Evolutionary conservation across 1,140 invertebrate genomes (phyloP).

Genomic region (Caerostris darwini): DNA sequence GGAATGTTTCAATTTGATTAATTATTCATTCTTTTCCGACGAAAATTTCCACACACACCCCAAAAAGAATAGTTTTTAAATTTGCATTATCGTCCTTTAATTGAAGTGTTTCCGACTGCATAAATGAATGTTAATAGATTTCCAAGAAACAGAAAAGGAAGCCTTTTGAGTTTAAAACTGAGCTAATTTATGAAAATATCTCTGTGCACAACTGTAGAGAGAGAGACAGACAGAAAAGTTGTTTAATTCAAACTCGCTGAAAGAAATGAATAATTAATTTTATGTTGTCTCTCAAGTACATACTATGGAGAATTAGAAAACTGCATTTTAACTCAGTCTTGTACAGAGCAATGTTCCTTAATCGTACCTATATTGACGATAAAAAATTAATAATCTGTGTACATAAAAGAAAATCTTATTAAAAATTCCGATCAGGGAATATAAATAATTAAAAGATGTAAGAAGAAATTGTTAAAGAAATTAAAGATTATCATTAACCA

Average conservation of each 20-base stretch:
- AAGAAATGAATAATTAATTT: slow-evolving; percentile 1
- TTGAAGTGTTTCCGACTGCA: slow-evolving; percentile 5
- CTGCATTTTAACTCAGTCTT: too few species aligned
- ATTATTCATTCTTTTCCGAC: not conserved
- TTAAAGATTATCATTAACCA: too few species aligned
- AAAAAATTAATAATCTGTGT: too few species aligned
- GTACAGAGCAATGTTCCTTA: too few species aligned
- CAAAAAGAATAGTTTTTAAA: not conserved
- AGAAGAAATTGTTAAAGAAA: too few species aligned
- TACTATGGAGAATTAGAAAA: too few species aligned
- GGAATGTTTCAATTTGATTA: not conserved
- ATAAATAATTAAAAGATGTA: too few species aligned
- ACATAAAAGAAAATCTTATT: too few species aligned
- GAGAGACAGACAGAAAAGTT: not conserved
- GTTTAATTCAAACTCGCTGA: not conserved
- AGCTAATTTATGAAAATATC: slow-evolving; percentile 31
- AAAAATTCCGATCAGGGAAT: too few species aligned
- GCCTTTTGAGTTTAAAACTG: not conserved
- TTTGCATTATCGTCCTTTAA: slow-evolving; percentile 6
- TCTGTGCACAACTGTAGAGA: not conserved
- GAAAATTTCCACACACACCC: not conserved
- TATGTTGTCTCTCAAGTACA: too few species aligned
- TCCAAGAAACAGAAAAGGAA: not conserved
- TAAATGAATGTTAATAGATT: slow-evolving; percentile 27
- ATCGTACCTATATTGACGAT: too few species aligned